Conservation (phyloP, 2,888 invertebrate species). For the Chromoteleia sp. region DNA sequence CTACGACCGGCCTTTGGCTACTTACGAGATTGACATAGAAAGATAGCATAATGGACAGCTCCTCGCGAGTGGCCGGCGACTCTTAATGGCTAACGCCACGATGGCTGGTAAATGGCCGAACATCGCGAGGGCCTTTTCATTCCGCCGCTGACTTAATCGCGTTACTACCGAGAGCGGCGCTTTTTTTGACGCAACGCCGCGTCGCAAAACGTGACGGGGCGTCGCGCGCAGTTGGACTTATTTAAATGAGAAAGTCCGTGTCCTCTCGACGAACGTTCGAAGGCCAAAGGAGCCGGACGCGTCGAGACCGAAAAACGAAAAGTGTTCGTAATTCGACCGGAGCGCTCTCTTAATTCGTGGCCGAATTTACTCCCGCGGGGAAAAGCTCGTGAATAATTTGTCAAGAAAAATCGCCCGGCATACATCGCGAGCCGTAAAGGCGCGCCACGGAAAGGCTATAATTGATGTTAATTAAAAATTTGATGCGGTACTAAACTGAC, state of each 20-base stretch:
- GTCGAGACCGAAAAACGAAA: conserved; percentile 31
- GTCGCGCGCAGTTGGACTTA: conserved; percentile 36
- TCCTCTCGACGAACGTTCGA: conserved; percentile 20
- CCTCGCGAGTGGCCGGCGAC: conserved; percentile 63
- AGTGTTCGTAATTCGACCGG: conserved; percentile 32
- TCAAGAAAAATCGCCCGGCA: conserved; percentile 33
- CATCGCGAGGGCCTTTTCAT: conserved; percentile 69
- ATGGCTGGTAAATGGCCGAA: conserved; percentile 68
- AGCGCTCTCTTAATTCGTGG: too few relatives aligned
- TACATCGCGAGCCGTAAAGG: too few relatives aligned
- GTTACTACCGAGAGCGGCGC: conserved; percentile 53
- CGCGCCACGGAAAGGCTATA: conserved; percentile 21
- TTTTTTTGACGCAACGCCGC: conserved; percentile 9
- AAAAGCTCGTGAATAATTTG: conserved; percentile 24
- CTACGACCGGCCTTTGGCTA: conserved; percentile 80
- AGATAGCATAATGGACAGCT: conserved; percentile 83
- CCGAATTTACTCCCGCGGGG: too few relatives aligned
- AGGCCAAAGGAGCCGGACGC: conserved; percentile 6
- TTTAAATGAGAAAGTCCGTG: conserved; percentile 59
- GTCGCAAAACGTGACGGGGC: conserved; percentile 37
- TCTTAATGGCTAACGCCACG: conserved; percentile 71
- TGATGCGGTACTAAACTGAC: conserved; percentile 40
- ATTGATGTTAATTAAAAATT: conserved; percentile 63
- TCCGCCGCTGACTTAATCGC: conserved; percentile 68
- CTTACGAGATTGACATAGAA: conserved; percentile 84